Base-by-base conservation (phyloP, 2,797 vertebrate genomes). In the Catamblyrhynchus diadema region DNA sequence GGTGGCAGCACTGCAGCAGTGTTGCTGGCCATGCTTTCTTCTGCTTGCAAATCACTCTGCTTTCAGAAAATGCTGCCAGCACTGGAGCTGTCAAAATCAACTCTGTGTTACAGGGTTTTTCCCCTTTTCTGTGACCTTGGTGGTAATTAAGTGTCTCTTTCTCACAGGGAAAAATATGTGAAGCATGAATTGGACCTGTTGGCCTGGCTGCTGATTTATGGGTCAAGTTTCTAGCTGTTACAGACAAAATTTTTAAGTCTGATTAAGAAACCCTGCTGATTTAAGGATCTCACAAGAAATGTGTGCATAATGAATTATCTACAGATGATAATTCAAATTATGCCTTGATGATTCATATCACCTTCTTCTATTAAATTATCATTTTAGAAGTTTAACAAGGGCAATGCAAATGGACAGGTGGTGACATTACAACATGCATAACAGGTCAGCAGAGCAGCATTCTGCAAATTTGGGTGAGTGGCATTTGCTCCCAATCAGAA, bases 221-320 rank as follows among this genome's bases (percentile, higher is more conserved):
- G 96, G 96, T 97, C 97, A 97, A 96, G 92, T 94, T 95, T 97
- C 91, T 94, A 91, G 94, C 96, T 98, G 97, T 96, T 97, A 93
- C 82, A 96, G 95, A 84, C 88, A 90, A 97, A 97, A 97, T 94
- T 96, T 95, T 94, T 77, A 97, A 96, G 93, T 97, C 88, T 98
- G 97, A 97, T 98, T 97, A 98, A 98, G 97, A 96, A 97, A 80
- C 90, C 96, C 95, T 89, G 93, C 96, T 97, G 97, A 95, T 97
- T 97, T 97, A 96, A 97, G 94, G 90, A 96, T 98, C 95, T 98
- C 81, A n/a, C 92, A 97, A 96, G 96, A 97, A 98, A 97, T 94
- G 92, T 96, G 95, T 97, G 95, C 96, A 97, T 97, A 98, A 98
- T 97, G 92, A 98, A 97, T 97, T 97, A 97, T 94, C 94, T 96